These are phyloP conservation scores for Macropis europaea DNA, from an alignment of 2,888 invertebrate genomes.

Conservation along the genomic window DNA sequence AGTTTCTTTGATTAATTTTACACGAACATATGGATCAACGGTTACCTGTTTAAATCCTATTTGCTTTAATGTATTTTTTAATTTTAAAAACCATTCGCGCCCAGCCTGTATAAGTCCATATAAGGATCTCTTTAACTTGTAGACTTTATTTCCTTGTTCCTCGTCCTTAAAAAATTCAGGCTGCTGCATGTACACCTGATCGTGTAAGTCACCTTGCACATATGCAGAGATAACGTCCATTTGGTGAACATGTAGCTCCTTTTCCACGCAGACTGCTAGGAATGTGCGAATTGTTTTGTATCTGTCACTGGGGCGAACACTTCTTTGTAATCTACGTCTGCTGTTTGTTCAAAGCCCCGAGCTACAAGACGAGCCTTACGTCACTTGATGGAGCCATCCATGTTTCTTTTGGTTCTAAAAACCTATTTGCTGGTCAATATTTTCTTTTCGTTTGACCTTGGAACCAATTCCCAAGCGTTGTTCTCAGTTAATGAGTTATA, in stretches of 20 bases:
- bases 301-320: constrained; percentile 57
- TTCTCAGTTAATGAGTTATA: background rate
- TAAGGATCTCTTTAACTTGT: constrained; percentile 35
- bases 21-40: constrained; percentile 49
- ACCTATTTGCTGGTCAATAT: constrained; percentile 49
- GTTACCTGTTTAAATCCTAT: constrained; percentile 35
- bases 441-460: constrained; percentile 29
- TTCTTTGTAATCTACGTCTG: constrained; percentile 53
- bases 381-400: constrained; percentile 36
- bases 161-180: constrained; percentile 22
- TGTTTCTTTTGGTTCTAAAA: constrained; percentile 44
- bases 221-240: constrained; percentile 53
- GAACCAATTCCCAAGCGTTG: constrained; percentile 41
- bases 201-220: constrained; percentile 38
- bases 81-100: constrained; percentile 37
- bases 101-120: constrained; percentile 49
- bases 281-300: constrained; percentile 55
- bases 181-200: constrained; percentile 45
- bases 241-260: constrained; percentile 57
- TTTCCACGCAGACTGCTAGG: constrained; percentile 38
- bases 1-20: background rate
- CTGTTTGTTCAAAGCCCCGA: constrained; percentile 44
- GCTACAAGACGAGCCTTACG: constrained; percentile 60
- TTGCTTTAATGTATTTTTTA: constrained; percentile 2
- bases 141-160: constrained; percentile 36